Evolutionary conservation across 2,797 vertebrate genomes (phyloP).

Genomic region (Ctenochaetus hawaiiensis): DNA sequence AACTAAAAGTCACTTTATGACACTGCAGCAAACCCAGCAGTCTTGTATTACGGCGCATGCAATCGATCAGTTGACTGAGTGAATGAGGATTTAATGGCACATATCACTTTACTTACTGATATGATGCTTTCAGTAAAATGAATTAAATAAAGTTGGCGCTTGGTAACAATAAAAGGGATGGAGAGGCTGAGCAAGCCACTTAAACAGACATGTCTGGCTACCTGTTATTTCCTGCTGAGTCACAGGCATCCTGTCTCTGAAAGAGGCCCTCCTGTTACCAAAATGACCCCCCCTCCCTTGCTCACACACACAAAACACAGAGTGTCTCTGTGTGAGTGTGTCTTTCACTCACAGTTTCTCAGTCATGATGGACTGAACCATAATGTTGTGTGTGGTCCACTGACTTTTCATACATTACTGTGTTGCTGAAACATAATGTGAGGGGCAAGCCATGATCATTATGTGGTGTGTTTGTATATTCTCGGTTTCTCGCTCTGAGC

Average conservation of each 20-base stretch:
- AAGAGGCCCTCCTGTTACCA: conserved; percentile 11
- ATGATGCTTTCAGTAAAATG: conserved; percentile 12
- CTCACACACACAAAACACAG: not conserved
- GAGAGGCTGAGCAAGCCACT: conserved; percentile 7
- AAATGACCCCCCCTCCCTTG: no score
- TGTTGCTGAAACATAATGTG: not conserved
- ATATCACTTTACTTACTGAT: not conserved
- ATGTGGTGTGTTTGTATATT: not conserved
- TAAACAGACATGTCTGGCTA: conserved; percentile 23
- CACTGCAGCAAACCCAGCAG: not conserved
- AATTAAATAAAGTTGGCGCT: not conserved
- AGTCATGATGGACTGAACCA: not conserved
- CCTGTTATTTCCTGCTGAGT: conserved; percentile 67
- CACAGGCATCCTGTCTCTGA: conserved; percentile 34
- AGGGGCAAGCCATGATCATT: not conserved
- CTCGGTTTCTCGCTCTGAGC: no score
- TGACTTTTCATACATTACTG: not conserved
- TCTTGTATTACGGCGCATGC: not conserved
- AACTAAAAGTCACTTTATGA: not conserved
- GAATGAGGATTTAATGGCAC: not conserved
- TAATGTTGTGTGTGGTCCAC: not conserved
- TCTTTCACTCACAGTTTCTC: not conserved
- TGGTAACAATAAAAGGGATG: not conserved
- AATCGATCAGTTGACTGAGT: not conserved
- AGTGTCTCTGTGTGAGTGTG: not conserved